Percentiles rank a stretch among this genome's conserved stretches.
Conservation (phyloP, 2,113 vertebrate species). For the Aldabrachelys gigantea region DNA sequence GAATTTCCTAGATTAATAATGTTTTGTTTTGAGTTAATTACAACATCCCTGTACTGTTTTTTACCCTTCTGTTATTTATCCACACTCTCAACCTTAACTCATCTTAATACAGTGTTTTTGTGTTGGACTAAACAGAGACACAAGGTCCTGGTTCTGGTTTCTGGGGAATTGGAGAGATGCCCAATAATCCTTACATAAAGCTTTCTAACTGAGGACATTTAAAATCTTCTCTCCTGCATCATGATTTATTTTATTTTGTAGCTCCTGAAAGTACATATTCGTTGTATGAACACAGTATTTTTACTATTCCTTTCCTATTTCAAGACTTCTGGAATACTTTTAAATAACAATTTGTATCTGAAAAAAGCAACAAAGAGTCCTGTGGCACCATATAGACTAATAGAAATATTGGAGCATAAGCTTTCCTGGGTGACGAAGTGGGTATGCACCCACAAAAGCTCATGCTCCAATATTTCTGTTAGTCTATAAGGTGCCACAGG, state of each 20-base stretch:
- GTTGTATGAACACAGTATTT: not conserved
- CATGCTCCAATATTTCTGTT: no score
- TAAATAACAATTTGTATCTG: not conserved
- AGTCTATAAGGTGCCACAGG: no score
- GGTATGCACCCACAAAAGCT: no score
- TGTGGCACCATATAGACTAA: no score
- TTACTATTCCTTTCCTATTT: not conserved
- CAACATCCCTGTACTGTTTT: not conserved
- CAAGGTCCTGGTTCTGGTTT: not conserved
- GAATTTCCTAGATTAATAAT: not conserved
- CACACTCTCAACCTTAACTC: not conserved
- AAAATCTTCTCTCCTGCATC: not conserved
- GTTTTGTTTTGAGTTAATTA: not conserved
- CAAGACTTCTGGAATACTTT: not conserved
- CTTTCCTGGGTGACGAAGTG: no score
- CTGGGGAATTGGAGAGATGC: not conserved
- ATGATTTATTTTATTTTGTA: not conserved
- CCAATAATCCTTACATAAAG: not conserved
- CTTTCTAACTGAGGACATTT: not conserved
- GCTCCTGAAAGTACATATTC: not conserved
- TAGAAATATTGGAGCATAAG: no score
- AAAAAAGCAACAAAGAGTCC: not conserved
- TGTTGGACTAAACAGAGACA: not conserved
- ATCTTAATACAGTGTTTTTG: not conserved
- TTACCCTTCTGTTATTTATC: not conserved